Evolutionary conservation across 2,797 vertebrate genomes (phyloP), one percentile per base, ranked within the genome.

Genomic region (Lithobates pipiens): DNA sequence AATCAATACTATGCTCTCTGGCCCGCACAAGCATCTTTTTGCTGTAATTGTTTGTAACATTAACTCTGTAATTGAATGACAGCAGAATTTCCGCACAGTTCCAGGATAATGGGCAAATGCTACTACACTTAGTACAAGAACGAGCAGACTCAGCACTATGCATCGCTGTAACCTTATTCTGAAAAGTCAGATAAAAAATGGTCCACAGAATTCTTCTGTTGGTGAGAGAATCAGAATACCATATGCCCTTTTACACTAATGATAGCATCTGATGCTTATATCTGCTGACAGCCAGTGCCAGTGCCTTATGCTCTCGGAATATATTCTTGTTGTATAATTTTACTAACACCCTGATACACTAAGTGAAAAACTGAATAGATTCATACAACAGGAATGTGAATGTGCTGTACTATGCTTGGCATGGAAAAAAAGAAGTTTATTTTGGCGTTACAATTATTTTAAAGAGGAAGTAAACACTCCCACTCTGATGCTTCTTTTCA

Each of bases 251-350:
- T 75, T 75, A 82, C 57, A 74, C 71, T 44, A 68, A 42, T 57
- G 81, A 50, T 76, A 36, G 16, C 42, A 68, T 83, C 61, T 76
- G 81, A 83, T 76, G 80, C 61, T 75, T 83, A 83, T 83, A 39
- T 83, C 72, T 67, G 72, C 27, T 68, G 81, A 83, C 81, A 83
- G 54, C 72, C 61, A 83, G 25, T 75, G 72, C 46, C 81, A 68
- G 39, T 23, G 25, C 72, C 81, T 67, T 83, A 68, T 73, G 69
- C 46, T 80, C 68, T 67, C 27, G 16, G 11, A 72, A 73, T 73
- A 23, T 34, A 44, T 11, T 44, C 72, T 27, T 42, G n/a, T 39
- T 44, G 42, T 67, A 74, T 57, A 74, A 82, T 42, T 32, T 44
- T 65, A 67, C 71, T 75, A 42, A 82, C 50, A 82, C 34, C 32